These are phyloP conservation scores for Cerceris rybyensis DNA, from an alignment of 2,888 invertebrate species.

Conservation along the genomic window DNA sequence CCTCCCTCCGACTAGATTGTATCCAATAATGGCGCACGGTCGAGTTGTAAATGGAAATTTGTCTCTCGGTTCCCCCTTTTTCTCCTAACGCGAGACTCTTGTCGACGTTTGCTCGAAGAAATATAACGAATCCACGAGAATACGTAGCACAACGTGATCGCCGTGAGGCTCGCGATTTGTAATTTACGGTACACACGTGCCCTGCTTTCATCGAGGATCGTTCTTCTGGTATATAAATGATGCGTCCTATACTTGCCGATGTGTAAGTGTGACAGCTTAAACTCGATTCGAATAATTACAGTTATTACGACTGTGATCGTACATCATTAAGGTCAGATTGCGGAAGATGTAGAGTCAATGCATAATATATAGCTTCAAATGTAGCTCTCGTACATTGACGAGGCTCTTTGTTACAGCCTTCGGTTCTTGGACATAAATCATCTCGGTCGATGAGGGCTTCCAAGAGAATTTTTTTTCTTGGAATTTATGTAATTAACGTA, in stretches of 20 bases:
- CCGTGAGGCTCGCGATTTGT: slow-evolving; percentile 1
- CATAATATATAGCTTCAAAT: background rate
- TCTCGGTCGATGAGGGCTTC: too few relatives aligned
- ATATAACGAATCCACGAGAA: slow-evolving; percentile 6
- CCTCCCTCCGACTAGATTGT: slow-evolving; percentile 32
- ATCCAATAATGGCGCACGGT: slow-evolving; percentile 55
- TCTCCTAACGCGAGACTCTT: background rate
- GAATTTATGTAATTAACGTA: too few relatives aligned
- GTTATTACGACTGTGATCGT: slow-evolving; percentile 36
- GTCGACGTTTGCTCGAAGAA: slow-evolving; percentile 9
- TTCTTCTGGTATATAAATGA: slow-evolving; percentile 25
- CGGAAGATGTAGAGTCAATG: slow-evolving; percentile 13
- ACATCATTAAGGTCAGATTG: slow-evolving; percentile 28
- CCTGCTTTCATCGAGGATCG: slow-evolving; percentile 12
- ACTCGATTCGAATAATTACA: slow-evolving; percentile 35
- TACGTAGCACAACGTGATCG: background rate
- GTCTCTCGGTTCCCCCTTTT: slow-evolving; percentile 28
- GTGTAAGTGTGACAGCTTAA: slow-evolving; percentile 16
- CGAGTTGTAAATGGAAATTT: slow-evolving; percentile 66
- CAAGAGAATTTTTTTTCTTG: too few relatives aligned
- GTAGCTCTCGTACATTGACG: background rate
- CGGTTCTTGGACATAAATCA: background rate
- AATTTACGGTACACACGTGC: slow-evolving; percentile 29
- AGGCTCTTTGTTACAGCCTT: background rate
- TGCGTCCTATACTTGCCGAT: slow-evolving; percentile 3